Evolutionary conservation across 1,140 invertebrate genomes (phyloP), one percentile per base, ranked within the genome.

Genomic region (Phymastichus coffea): DNA sequence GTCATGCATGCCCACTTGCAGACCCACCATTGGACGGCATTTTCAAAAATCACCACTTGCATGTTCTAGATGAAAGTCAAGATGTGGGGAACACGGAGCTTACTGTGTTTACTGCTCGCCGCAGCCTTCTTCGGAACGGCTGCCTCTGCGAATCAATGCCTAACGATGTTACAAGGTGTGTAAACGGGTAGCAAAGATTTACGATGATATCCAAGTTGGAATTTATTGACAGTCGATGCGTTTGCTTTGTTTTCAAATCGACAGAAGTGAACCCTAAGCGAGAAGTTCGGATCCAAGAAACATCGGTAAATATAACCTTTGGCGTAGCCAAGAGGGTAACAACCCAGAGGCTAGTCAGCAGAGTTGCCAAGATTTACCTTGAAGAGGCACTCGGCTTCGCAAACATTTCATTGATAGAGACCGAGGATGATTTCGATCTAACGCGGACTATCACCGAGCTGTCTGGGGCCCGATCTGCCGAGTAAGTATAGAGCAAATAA

Each of bases 341-440:
- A n/a, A 83, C 84, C 0, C 88, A 90, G 64, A 82, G 85, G 55
- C 68, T 90, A 22, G 78, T 80, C 19, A 84, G 87, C 1, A 72
- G 83, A 46, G 80, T 89, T n/a, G 83, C 87, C 63, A 82, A 80
- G 58, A 87, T 88, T 35, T 83, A 88, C 56, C 67, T 88, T 3
- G 74, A 79, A 41, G 86, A 89, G 65, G 78, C 87, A 2, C 68
- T 90, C 2, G 85, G 87, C 2, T 90, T 89, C 67, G 64, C 78
- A 1, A 74, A 80, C 23, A 81, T 90, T 0, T 68, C 68, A 17
- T 70, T 88, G 2, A 63, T 80, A 1, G 63, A 78, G 9, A 61
- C 71, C 12, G 72, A 81, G 17, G 80, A 84, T 51, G 63, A 79
- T 56, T 81, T 82, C 57, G 72, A 83, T 17, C 67, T 77, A 8